A percentile compares a stretch with the other conserved stretches of the same genome.
These are phyloP conservation scores for Goniozus legneri DNA, from an alignment of 1,140 invertebrate species.

Conservation along the genomic window DNA sequence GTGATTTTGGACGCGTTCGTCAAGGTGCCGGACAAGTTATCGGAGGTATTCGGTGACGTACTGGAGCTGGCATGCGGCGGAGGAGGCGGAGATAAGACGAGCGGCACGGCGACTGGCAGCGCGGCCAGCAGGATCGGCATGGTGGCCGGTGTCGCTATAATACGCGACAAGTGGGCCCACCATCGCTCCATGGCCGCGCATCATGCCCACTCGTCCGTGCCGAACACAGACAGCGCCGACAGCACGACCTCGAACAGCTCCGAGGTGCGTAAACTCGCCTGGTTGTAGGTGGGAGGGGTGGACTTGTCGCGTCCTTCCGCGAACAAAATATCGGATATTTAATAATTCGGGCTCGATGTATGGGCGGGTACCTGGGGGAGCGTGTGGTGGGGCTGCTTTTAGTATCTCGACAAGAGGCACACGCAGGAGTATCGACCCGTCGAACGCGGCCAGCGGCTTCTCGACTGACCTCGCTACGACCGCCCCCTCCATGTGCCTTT, in stretches of 20 bases:
- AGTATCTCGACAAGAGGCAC: too few relatives aligned
- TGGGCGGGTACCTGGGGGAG: slow-evolving; percentile 19
- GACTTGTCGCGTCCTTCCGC: background rate
- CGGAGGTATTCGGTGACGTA: slow-evolving; percentile 47
- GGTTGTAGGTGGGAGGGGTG: background rate
- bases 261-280: slow-evolving; percentile 31
- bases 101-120: slow-evolving; percentile 12
- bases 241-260: slow-evolving; percentile 42
- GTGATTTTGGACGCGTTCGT: slow-evolving; percentile 40
- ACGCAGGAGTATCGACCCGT: slow-evolving; percentile 34
- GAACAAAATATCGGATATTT: too few relatives aligned
- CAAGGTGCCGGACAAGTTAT: slow-evolving; percentile 50
- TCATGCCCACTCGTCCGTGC: slow-evolving; percentile 36
- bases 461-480: too few relatives aligned
- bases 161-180: slow-evolving; percentile 42
- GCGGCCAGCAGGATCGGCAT: slow-evolving; percentile 37
- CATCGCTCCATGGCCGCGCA: slow-evolving; percentile 28
- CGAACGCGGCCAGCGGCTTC: slow-evolving; percentile 23
- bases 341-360: slow-evolving; percentile 18
- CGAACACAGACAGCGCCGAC: slow-evolving; percentile 43
- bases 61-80: slow-evolving; percentile 47
- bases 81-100: slow-evolving; percentile 7
- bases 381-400: slow-evolving; percentile 16
- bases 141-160: slow-evolving; percentile 47
- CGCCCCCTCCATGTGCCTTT: too few relatives aligned